Evolutionary conservation across 2,888 invertebrate genomes (phyloP), one percentile per base, ranked within the genome.

Genomic region (Apotomis betuletana): DNA sequence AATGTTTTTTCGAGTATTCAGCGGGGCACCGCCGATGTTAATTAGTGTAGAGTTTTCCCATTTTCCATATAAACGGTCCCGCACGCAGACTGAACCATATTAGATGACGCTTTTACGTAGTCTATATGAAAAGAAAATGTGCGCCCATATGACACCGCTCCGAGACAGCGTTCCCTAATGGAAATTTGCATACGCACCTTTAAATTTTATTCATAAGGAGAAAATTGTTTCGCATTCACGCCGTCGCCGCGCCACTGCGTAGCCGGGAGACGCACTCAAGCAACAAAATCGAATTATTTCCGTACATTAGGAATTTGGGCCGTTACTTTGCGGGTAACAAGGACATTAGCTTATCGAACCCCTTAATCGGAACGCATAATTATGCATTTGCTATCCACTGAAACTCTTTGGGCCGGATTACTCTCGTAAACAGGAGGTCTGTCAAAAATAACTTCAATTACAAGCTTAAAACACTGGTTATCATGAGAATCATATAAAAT

Each of bases 181-280:
- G 90, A 88, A 89, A 92, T 92, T 91, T 90, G 88, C 91, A 92
- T 91, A 87, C 88, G 85, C 88, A 90, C 87, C 90, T 92, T 89
- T 90, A 91, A 92, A 91, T 90, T 89, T 91, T 92, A 92, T 92
- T 92, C 92, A 90, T 92, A 91, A 91, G 90, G 85, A 86, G 91
- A 90, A 91, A 92, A 92, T 92, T 91, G 91, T 91, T 90, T 90
- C 88, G 83, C 85, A 85, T 87, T 83, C 86, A 80, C 81, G 80
- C 78, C 76, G 79, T 77, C 77, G 68, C 69, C 65, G 74, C 71
- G 81, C 77, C 77, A 70, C 74, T 65, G 74, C 70, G 80, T 73
- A 62, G 68, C 65, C 74, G 75, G 77, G 81, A 81, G 81, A 78
- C 84, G 85, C 86, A 86, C 85, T 88, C 85, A 81, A 84, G 87